A percentile compares a stretch with the other conserved stretches of the same genome.
These are phyloP conservation scores for Ciona savignyi DNA, from an alignment of 23 tunicate genomes.

Conservation along the genomic window DNA sequence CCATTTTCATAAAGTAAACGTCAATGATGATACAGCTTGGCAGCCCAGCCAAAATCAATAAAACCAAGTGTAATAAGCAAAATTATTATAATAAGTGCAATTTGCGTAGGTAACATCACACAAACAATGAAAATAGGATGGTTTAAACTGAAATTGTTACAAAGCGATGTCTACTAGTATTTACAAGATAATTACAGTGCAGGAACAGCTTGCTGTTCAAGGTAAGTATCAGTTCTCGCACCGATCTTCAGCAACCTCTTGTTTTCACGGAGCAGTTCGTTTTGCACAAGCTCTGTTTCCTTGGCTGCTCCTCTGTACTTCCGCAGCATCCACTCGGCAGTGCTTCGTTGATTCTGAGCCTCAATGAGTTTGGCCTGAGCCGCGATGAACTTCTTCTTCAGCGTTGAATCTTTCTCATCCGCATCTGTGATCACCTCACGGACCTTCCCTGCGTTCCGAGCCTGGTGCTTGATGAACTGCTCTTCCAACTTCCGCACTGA, in stretches of 20 bases:
- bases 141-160: no score
- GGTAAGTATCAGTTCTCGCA: slow-evolving; percentile 61
- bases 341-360: slow-evolving; percentile 55
- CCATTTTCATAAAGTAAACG: no score
- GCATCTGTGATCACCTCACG: slow-evolving; percentile 28
- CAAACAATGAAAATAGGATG: no score
- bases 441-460: slow-evolving; percentile 53
- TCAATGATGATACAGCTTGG: no score
- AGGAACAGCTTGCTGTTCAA: slow-evolving; percentile 80
- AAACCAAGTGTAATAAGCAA: no score
- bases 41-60: no score
- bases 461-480: slow-evolving; percentile 27
- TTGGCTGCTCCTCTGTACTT: slow-evolving; percentile 77
- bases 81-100: no score
- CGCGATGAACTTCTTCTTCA: slow-evolving; percentile 31
- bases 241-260: slow-evolving; percentile 58
- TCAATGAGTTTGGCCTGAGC: slow-evolving; percentile 47
- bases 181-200: slow-evolving; percentile 37
- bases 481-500: slow-evolving; percentile 57
- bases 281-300: slow-evolving; percentile 56
- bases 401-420: slow-evolving; percentile 34
- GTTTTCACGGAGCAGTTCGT: slow-evolving; percentile 61
- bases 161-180: no score
- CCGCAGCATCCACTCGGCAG: slow-evolving; percentile 71
- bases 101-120: no score